phyloP scores from a whole-genome alignment of 2,888 invertebrate species.

The Epiblema foenella region DNA sequence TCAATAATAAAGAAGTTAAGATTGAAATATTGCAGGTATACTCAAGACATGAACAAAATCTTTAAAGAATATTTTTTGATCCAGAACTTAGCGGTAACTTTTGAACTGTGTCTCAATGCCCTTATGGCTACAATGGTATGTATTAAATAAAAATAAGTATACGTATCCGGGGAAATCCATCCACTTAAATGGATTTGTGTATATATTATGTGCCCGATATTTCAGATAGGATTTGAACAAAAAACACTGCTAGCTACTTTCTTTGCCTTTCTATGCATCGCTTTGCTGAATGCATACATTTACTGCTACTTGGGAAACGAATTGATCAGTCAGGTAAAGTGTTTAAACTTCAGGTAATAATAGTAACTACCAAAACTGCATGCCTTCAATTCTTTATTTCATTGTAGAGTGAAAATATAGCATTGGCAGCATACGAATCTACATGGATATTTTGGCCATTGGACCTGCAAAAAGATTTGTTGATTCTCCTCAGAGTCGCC shows the following conservation, averaged over 20 bases:
- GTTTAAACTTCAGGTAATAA: conserved; percentile 59
- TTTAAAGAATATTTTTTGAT: conserved; percentile 73
- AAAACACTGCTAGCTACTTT: conserved; percentile 64
- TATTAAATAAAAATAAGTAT: neutral
- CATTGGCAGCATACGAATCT: conserved; percentile 68
- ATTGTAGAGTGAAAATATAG: conserved; percentile 67
- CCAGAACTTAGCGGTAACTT: conserved; percentile 70
- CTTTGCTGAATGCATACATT: conserved; percentile 71
- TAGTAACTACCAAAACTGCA: too few relatives aligned
- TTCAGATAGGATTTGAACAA: conserved; percentile 63
- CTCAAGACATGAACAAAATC: conserved; percentile 58
- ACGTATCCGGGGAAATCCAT: neutral
- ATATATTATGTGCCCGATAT: conserved; percentile 20
- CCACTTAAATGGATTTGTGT: neutral
- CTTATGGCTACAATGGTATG: conserved; percentile 70
- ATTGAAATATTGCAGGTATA: conserved; percentile 60
- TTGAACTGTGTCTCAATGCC: conserved; percentile 73
- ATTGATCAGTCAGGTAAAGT: conserved; percentile 64
- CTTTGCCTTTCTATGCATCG: conserved; percentile 60
- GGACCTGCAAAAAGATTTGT: conserved; percentile 66
- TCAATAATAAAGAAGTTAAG: too few relatives aligned
- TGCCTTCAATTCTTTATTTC: neutral
- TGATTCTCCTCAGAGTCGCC: conserved; percentile 63
- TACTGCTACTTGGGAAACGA: conserved; percentile 73
- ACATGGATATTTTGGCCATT: conserved; percentile 72